Base-by-base conservation (phyloP, 2,797 vertebrate genomes). In the Tadarida brasiliensis region DNA sequence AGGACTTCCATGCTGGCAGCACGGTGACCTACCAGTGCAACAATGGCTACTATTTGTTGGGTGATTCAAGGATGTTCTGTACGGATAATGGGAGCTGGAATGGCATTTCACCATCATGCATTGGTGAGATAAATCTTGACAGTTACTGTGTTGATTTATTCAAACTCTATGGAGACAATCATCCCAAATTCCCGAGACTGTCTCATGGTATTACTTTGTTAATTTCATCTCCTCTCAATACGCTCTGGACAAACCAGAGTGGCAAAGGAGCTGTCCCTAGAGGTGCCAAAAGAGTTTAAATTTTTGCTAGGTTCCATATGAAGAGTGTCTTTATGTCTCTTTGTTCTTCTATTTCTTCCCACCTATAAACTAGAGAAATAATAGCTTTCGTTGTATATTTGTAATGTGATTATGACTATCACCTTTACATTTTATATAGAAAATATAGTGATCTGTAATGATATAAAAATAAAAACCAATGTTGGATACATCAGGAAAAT, bases 21-120 rank as follows among this genome's bases (percentile, higher is more conserved):
- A 99, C 99, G 0, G 99, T 99, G 96, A 98, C 99, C 24, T 99
- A 99, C 96, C 99, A 99, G 96, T 99, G 99, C 96, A 99, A 99
- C 93, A 98, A 51, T 3, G 99, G 99, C 51, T 99, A 99, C 97
- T 99, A 99, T 97, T 98, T 99, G 95, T 96, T 99, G 96, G 99
- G 99, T 0, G 99, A 99, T 80, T 99, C 99, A 71, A 99, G 99
- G 95, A 98, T 99, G 98, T 98, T 99, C 96, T 99, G 99, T 97
- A 96, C 98, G 68, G 99, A 99, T 97, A 99, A 98, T 0, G 99
- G 99, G 83, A 99, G 98, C 97, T 99, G 99, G 99, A 99, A 98
- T 97, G 99, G 99, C 90, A 99, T 99, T 96, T 98, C 99, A 2
- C 99, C 99, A 0, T 99, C 99, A 51, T 99, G 99, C 95, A 99